Base-by-base conservation (phyloP, 2,888 invertebrate genomes). In the Drosophila ezoana region DNA sequence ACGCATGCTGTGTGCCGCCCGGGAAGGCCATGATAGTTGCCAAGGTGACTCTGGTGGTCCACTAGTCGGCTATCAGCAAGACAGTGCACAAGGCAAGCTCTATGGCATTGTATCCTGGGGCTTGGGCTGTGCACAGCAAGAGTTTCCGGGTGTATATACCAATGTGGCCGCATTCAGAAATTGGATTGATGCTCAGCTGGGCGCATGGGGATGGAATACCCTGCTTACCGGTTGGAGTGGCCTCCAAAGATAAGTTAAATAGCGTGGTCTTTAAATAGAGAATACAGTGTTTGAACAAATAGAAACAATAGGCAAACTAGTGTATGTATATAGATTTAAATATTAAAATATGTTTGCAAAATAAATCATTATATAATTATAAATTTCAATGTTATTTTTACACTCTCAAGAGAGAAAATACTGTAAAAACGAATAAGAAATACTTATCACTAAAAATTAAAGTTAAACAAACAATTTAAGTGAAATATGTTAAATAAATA, bases 1-100 rank as follows among this genome's bases (percentile, higher is more conserved):
- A 54, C 78, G 80, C 47, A 90, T 90, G 91, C 78, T 90, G 32
- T 90, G 90, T 57, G 90, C 91, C n/a, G 89, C 82, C 8, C 63
- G 69, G 1, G 88, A 80, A 10, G 91, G 91, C 4, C 83, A 76
- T 9, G 90, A 90, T 43, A 89, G 90, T 59, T 90, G 90, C 41
- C 90, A 90, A 65, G 90, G 90, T 16, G 90, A 90, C 71, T 91
- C 90, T 0, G 90, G 90, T 49, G 91, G 90, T 10, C 91, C 90
- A 3, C 67, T 90, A 37, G 89, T 91, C 3, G 80, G 86, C 16
- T 72, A 77, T 68, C 63, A 62, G 45, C 45, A 54, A 11, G 67
- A 58, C 10, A 56, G 44, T 23, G 18, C 51, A 3, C 49, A 52
- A 8, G 66, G 77, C 23, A 90, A 68, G 58, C 86, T 90, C 1